These are phyloP conservation scores for Bambusicola thoracicus DNA, from an alignment of 2,113 vertebrate genomes.

Conservation along the genomic window DNA sequence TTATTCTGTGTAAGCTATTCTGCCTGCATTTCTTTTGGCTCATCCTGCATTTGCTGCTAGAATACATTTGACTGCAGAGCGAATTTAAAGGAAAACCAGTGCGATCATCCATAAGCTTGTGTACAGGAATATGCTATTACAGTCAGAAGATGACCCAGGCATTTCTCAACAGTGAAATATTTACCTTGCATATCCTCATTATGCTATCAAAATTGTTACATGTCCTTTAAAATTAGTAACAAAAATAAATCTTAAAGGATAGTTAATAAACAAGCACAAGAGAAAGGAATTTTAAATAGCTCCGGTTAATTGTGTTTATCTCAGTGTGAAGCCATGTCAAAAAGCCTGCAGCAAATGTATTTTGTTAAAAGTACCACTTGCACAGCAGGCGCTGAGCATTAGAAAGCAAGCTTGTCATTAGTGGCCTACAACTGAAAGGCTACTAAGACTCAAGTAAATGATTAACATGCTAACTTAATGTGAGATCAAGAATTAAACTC, in stretches of 20 bases:
- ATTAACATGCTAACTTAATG: conserved; percentile 60
- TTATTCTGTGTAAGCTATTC: conserved; percentile 21
- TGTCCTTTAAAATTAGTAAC: conserved; percentile 29
- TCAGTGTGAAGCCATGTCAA: conserved; percentile 75
- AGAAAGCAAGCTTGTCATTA: conserved; percentile 67
- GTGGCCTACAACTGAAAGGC: conserved; percentile 43
- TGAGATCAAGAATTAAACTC: conserved; percentile 23
- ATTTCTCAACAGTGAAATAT: neutral
- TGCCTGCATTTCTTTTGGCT: neutral
- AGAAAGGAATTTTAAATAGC: conserved; percentile 67
- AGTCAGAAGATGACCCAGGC: neutral
- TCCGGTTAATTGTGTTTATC: conserved; percentile 80
- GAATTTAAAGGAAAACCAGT: neutral
- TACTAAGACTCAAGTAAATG: conserved; percentile 59
- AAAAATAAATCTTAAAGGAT: conserved; percentile 50
- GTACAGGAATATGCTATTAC: neutral
- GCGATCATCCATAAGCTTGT: neutral
- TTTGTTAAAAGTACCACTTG: conserved; percentile 72
- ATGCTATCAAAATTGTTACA: neutral
- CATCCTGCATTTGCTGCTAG: neutral
- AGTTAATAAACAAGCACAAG: conserved; percentile 73
- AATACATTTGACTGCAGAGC: neutral
- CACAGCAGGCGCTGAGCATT: conserved; percentile 67
- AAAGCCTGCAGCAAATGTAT: conserved; percentile 73
- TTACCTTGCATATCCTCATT: neutral